These are phyloP conservation scores for Atrichornis clamosus DNA, from an alignment of 2,113 vertebrate genomes.

Conservation along the genomic window DNA sequence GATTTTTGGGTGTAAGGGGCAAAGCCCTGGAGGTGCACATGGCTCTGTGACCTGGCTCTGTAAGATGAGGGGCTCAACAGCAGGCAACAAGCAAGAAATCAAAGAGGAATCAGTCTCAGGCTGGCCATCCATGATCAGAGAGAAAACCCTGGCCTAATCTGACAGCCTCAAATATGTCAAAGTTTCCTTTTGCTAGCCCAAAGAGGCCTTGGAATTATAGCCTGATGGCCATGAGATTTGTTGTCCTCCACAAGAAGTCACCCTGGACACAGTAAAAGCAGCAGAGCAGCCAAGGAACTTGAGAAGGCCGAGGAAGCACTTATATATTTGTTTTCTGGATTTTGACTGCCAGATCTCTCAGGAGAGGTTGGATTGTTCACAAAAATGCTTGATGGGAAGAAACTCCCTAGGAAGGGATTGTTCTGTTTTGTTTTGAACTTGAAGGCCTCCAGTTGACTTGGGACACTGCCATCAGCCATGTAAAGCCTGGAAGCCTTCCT, in stretches of 20 bases:
- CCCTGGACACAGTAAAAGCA: not conserved
- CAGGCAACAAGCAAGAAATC: not conserved
- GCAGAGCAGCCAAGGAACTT: not conserved
- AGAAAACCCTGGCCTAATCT: not conserved
- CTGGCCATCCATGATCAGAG: not conserved
- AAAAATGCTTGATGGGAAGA: conserved; percentile 48
- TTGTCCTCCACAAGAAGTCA: not conserved
- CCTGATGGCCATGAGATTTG: not conserved
- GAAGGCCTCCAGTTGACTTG: conserved; percentile 33
- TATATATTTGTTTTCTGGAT: not conserved
- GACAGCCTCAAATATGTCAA: not conserved
- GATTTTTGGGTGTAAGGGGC: not conserved
- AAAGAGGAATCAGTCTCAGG: not conserved
- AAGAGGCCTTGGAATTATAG: not conserved
- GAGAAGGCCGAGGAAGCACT: not conserved
- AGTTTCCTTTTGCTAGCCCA: not conserved
- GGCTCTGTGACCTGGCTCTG: not conserved
- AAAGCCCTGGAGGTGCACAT: not conserved
- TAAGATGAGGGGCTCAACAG: not conserved
- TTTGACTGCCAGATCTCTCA: conserved; percentile 29
- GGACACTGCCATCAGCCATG: not conserved
- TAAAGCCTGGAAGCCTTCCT: not conserved
- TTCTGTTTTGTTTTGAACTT: conserved; percentile 32
- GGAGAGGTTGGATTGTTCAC: conserved; percentile 10
- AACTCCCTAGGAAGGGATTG: conserved; percentile 28